Evolutionary conservation across 2,888 invertebrate genomes (phyloP).

Genomic region (Onthophagus sagittarius): DNA sequence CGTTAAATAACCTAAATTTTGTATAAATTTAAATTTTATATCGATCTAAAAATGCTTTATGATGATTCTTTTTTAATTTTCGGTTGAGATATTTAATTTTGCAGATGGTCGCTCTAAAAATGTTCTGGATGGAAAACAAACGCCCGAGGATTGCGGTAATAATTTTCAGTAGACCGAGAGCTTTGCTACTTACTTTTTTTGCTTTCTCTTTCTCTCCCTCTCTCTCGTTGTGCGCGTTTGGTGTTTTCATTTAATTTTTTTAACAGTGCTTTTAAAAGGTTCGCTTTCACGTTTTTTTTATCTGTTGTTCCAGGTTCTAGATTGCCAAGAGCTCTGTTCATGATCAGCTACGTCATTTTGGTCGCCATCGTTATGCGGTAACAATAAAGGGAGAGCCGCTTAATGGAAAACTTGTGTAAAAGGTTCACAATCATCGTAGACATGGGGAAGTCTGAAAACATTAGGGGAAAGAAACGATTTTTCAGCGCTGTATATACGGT

Average conservation of each 20-base stretch:
- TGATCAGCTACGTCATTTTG: constrained; percentile 28
- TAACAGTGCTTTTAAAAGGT: neutral
- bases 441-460: neutral
- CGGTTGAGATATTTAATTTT: neutral
- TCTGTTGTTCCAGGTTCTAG: constrained; percentile 28
- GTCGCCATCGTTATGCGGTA: constrained; percentile 32
- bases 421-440: neutral
- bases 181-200: neutral
- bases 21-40: neutral
- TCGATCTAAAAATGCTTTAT: neutral
- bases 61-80: neutral
- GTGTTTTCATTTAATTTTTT: neutral
- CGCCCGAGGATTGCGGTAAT: constrained; percentile 16
- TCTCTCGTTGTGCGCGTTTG: neutral
- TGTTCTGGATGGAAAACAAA: constrained; percentile 29
- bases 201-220: neutral
- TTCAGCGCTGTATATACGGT: constrained; percentile 25
- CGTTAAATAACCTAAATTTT: neutral
- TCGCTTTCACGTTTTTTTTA: constrained; percentile 11
- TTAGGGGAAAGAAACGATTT: neutral
- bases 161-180: neutral
- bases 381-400: constrained; percentile 27
- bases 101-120: neutral
- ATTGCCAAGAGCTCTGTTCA: constrained; percentile 21
- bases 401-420: neutral